Percentiles rank a stretch among this genome's conserved stretches.
phyloP scores from a whole-genome alignment of 2,888 invertebrate species.

The Liodrosophila aerea region DNA sequence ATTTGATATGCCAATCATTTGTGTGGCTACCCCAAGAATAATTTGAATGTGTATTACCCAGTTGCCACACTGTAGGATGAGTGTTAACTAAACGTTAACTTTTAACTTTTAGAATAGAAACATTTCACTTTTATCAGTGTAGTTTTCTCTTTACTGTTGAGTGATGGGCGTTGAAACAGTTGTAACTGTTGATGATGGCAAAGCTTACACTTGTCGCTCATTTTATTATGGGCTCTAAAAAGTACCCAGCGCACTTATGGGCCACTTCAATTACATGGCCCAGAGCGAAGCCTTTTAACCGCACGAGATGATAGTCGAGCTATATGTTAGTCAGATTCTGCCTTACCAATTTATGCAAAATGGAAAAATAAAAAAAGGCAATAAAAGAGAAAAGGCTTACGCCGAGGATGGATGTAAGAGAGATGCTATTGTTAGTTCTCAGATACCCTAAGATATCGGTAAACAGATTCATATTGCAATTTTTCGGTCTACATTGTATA shows the following conservation, averaged over 20 bases:
- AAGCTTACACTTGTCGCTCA: conserved; percentile 9
- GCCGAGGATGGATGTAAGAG: neutral
- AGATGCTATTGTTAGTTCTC: neutral
- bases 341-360: conserved; percentile 9
- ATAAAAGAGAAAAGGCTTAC: neutral
- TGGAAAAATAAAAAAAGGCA: neutral
- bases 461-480: too few relatives aligned
- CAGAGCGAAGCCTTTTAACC: conserved; percentile 14
- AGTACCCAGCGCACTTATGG: conserved; percentile 24
- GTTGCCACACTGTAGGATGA: conserved; percentile 15
- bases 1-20: conserved; percentile 40
- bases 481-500: too few relatives aligned
- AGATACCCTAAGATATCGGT: too few relatives aligned
- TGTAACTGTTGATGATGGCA: conserved; percentile 9
- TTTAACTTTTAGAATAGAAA: too few relatives aligned
- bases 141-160: neutral
- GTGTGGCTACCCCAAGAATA: conserved; percentile 35
- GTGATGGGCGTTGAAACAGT: neutral
- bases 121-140: too few relatives aligned
- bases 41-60: too few relatives aligned
- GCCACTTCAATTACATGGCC: conserved; percentile 24
- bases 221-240: conserved; percentile 46
- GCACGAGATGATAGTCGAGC: conserved; percentile 20
- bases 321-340: neutral
- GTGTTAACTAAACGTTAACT: too few relatives aligned